Conservation (phyloP, 2,888 invertebrate genomes). For the Platypus cylindrus region DNA sequence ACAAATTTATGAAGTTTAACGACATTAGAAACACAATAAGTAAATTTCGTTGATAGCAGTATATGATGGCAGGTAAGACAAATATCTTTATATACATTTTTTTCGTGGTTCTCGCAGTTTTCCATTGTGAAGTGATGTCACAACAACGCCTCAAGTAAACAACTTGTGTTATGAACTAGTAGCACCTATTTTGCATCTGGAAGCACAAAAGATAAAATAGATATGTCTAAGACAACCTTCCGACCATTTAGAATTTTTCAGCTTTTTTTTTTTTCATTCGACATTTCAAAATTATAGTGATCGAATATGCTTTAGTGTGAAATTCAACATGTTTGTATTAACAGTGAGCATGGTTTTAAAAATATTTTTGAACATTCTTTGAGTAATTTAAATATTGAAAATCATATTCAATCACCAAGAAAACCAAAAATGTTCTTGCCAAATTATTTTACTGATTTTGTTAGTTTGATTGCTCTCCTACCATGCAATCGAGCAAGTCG, state of each 20-base stretch:
- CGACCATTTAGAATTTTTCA: conserved; percentile 11
- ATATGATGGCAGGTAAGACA: too few species aligned
- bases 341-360: too few species aligned
- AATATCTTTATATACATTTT: conserved; percentile 2
- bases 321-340: too few species aligned
- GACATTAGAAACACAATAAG: too few species aligned
- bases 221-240: conserved; percentile 29
- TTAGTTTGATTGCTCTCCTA: conserved; percentile 32
- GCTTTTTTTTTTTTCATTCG: conserved; percentile 6
- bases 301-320: too few species aligned
- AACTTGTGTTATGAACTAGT: conserved; percentile 13
- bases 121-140: background rate
- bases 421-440: conserved; percentile 12
- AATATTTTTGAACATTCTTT: too few species aligned
- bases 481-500: conserved; percentile 35
- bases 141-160: conserved; percentile 1
- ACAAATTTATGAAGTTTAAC: too few species aligned
- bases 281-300: too few species aligned
- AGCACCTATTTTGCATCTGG: conserved; percentile 35
- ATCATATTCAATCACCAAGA: conserved; percentile 29
- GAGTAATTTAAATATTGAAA: too few species aligned
- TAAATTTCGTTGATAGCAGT: too few species aligned
- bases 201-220: conserved; percentile 39
- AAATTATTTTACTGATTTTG: conserved; percentile 6
- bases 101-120: conserved; percentile 1